Evolutionary conservation across 2,888 invertebrate genomes (phyloP).

Genomic region (Tineola bisselliella): DNA sequence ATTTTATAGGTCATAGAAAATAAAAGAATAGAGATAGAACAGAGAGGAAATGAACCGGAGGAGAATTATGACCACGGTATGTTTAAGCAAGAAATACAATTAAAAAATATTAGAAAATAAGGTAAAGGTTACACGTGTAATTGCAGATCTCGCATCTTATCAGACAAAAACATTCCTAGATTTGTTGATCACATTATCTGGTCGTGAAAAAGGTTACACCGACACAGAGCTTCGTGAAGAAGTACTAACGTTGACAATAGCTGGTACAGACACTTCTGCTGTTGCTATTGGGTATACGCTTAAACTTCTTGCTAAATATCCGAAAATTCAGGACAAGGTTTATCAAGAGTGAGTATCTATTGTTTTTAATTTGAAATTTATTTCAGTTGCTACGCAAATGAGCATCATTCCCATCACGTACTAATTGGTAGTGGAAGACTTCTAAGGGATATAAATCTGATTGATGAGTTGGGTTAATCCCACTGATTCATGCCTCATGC

Average conservation of each 20-base stretch:
- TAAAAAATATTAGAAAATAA: too few species aligned
- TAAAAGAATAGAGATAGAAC: constrained; percentile 32
- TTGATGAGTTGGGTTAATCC: too few species aligned
- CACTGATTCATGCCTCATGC: too few species aligned
- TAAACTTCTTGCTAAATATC: constrained; percentile 26
- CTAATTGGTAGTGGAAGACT: too few species aligned
- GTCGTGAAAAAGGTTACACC: constrained; percentile 31
- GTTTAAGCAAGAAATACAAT: constrained; percentile 4
- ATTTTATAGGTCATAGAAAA: constrained; percentile 39
- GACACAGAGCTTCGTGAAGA: constrained; percentile 45
- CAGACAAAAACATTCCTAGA: constrained; percentile 33
- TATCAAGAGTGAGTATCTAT: constrained; percentile 16
- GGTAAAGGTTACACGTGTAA: too few species aligned
- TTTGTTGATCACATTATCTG: constrained; percentile 35
- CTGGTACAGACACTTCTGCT: constrained; percentile 36
- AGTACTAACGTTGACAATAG: constrained; percentile 49
- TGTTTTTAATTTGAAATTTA: too few species aligned
- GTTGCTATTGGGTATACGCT: constrained; percentile 25
- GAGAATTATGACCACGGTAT: constrained; percentile 37
- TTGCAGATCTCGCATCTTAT: constrained; percentile 5
- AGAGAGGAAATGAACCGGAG: constrained; percentile 29
- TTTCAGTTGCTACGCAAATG: too few species aligned
- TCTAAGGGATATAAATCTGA: too few species aligned
- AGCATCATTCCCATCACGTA: too few species aligned
- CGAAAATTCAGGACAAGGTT: constrained; percentile 25